Evolutionary conservation across 2,113 vertebrate genomes (phyloP), one percentile per base, ranked within the genome.

Genomic region (pig (Sus scrofa)): DNA sequence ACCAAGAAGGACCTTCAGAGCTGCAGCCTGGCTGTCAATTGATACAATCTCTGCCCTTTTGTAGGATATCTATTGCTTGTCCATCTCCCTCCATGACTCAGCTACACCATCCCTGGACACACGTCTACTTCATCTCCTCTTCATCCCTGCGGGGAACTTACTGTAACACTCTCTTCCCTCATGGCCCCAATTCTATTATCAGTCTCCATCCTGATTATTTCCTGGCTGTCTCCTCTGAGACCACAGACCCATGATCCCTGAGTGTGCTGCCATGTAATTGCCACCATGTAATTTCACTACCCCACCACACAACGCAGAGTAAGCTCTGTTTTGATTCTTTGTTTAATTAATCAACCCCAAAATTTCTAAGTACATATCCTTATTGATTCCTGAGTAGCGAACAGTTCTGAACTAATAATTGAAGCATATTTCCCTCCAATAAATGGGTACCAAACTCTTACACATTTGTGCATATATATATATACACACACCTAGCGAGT

Each of bases 381-480:
- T 67, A 83, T 65, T 88, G 82, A 82, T 77, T 85, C 65, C 54
- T 77, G 56, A 71, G 6, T 54, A 67, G 52, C 52, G 60, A 90
- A 81, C 67, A 81, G 81, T 87, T 90, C 65, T 75, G 82, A 92
- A 93, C 87, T 92, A 79, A 82, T 91, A 89, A 94, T 4, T 30
- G 71, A 91, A 22, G 32, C 71, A 68, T 15, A 60, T 50, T 44
- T 93, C 67, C 20, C 79, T 73, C n/a, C 27, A 68, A 58, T 37
- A 65, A 30, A 84, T 50, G 24, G 5, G 7, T 60, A 58, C 63
- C 20, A 71, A 74, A 60, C 13, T 26, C 62, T 68, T 1, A 26
- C 0, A 2, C 6, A 22, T 30, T 18, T 16, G 0, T 3, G 11
- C 1, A n/a, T n/a, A n/a, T n/a, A n/a, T n/a, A n/a, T n/a, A n/a